Conservation (phyloP, 1,140 invertebrate genomes). For the roundworm (Caenorhabditis elegans) region DNA sequence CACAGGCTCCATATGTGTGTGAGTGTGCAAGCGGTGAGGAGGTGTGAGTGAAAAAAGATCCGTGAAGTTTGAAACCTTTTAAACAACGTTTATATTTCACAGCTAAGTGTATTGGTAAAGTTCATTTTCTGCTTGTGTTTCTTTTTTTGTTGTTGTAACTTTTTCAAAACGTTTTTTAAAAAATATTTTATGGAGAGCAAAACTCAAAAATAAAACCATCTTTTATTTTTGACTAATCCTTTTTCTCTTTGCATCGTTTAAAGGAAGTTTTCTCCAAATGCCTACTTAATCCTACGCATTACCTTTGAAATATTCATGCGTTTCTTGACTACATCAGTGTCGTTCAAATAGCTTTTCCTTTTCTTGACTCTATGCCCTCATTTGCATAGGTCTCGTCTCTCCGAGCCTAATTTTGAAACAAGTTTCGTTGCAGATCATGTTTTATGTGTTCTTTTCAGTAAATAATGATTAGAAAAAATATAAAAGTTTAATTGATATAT, state of each 20-base stretch:
- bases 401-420: too few relatives aligned
- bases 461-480: too few relatives aligned
- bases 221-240: neutral
- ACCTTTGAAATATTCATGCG: conserved; percentile 30
- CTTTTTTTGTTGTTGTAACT: too few relatives aligned
- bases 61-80: neutral
- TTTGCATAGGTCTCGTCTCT: neutral
- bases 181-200: too few relatives aligned
- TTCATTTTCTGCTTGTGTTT: too few relatives aligned
- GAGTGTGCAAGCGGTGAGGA: neutral
- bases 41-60: neutral
- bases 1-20: neutral
- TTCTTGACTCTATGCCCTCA: neutral
- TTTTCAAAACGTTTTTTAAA: too few relatives aligned
- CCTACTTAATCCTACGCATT: conserved; percentile 29
- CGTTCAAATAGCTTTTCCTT: neutral
- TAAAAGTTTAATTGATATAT: too few relatives aligned
- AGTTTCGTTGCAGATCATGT: too few relatives aligned
- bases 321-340: neutral
- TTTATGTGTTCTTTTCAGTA: too few relatives aligned
- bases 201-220: too few relatives aligned
- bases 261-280: neutral
- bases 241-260: neutral
- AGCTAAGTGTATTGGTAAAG: too few relatives aligned
- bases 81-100: too few relatives aligned